Base-by-base conservation (phyloP, 2,113 vertebrate genomes). In the Crotalus horridus region DNA sequence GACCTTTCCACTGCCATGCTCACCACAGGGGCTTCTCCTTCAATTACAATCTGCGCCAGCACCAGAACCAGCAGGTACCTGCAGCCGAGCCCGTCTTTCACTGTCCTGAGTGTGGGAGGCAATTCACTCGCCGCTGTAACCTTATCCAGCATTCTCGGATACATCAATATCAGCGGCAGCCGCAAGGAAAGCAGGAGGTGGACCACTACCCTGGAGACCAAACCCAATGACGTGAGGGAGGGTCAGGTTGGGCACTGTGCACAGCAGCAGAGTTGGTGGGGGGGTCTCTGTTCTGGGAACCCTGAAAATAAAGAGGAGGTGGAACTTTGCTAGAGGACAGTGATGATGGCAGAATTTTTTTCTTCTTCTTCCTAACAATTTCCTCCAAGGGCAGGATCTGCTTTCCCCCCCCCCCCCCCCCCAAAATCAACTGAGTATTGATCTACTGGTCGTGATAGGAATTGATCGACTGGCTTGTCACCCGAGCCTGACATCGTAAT, bases 1-100 rank as follows among this genome's bases (percentile, higher is more conserved):
- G 56, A 0, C 91, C 59, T 1, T 93, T 81, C 90, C 23, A 26
- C 11, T 87, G 88, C 23, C 12, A 48, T 0, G 48, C 69, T 1
- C 93, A 90, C 0, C 39, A 53, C 7, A 88, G 92, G 0, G 20
- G 90, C 20, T 94, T 94, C 58, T 69, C 53, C 56, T 54, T 91
- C 11, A 90, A 54, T 2, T 92, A 90, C 55, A 94, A 93, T 9
- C 94, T 94, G 7, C 90, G 39, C 3, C 90, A 93, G 88, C 81
- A 90, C 4, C 61, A 64, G 29, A n/a, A 64, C 12, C 92, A 54
- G 46, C 29, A 81, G 43, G 64, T 33, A 15, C 59, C 56, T 8
- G 24, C 90, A 0, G 89, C 56, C 0, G n/a, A 89, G 1, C 26
- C 64, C 7, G 56, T 91, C 6, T 53, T 90, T 11, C 0, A 9